Conservation (phyloP, 2,888 invertebrate genomes). For the Cantharis flavilabris region DNA sequence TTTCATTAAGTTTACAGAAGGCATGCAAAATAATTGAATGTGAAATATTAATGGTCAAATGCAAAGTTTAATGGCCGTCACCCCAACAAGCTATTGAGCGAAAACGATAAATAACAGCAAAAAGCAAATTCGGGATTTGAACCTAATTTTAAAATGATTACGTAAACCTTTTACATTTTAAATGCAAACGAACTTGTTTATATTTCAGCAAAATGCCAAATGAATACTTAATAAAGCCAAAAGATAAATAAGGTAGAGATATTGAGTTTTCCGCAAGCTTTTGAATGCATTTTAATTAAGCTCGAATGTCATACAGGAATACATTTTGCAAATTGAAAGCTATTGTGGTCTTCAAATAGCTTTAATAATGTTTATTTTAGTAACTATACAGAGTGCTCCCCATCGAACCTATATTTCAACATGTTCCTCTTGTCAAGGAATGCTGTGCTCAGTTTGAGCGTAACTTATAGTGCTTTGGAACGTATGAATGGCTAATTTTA, state of each 20-base stretch:
- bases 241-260: background rate
- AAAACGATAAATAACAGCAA: background rate
- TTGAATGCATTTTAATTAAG: conserved; percentile 18
- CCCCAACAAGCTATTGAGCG: background rate
- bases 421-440: background rate
- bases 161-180: background rate
- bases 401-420: conserved; percentile 11
- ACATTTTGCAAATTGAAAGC: conserved; percentile 4
- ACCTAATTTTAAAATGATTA: background rate
- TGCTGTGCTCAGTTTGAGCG: background rate
- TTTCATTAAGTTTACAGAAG: background rate
- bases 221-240: background rate
- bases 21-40: background rate
- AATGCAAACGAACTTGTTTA: background rate
- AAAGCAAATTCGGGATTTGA: background rate
- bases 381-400: background rate
- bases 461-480: background rate
- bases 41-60: background rate
- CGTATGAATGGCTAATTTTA: conserved; percentile 11
- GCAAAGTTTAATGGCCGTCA: background rate
- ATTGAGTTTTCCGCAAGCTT: conserved; percentile 3
- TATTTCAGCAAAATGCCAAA: background rate
- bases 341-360: conserved; percentile 10
- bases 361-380: conserved; percentile 15
- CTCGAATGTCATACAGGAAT: conserved; percentile 4